Evolutionary conservation across 53 echinoderm and acorn worm genomes (phyloP).

Genomic region (Holothuria scabra): DNA sequence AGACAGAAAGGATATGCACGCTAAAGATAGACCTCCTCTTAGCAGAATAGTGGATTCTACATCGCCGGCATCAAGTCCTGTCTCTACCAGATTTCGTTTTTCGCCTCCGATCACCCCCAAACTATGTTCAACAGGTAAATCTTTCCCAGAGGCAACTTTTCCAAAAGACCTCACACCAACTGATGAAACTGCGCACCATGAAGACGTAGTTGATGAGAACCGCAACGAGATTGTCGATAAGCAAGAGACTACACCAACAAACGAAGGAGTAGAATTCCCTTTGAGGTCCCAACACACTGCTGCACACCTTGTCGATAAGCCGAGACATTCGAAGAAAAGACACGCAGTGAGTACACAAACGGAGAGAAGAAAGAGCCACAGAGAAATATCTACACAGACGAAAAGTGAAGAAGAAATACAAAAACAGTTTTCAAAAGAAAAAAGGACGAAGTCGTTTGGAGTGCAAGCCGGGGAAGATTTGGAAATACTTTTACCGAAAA

Average conservation of each 20-base stretch:
- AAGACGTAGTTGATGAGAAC: conserved; percentile 54
- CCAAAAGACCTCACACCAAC: conserved; percentile 58
- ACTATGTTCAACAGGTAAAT: conserved; percentile 57
- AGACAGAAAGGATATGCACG: background rate
- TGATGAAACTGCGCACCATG: conserved; percentile 21
- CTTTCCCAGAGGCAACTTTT: conserved; percentile 71
- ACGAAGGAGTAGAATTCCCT: conserved; percentile 20
- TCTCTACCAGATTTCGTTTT: conserved; percentile 67
- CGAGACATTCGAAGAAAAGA: conserved; percentile 25
- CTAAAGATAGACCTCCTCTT: conserved; percentile 3
- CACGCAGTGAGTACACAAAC: conserved; percentile 33
- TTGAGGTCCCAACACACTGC: background rate
- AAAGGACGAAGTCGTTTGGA: conserved; percentile 25
- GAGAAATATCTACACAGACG: conserved; percentile 43
- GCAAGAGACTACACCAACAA: conserved; percentile 33
- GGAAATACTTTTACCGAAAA: conserved; percentile 27
- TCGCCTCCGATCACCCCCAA: conserved; percentile 90
- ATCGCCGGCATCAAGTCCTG: conserved; percentile 80
- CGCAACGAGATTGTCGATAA: conserved; percentile 54
- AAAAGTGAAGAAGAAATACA: background rate
- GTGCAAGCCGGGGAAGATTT: conserved; percentile 36
- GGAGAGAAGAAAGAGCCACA: conserved; percentile 5
- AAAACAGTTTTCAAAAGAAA: background rate
- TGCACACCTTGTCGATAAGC: background rate
- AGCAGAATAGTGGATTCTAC: conserved; percentile 52